Evolutionary conservation across 2,888 invertebrate species (phyloP).

Genomic region (Oscheius onirici): DNA sequence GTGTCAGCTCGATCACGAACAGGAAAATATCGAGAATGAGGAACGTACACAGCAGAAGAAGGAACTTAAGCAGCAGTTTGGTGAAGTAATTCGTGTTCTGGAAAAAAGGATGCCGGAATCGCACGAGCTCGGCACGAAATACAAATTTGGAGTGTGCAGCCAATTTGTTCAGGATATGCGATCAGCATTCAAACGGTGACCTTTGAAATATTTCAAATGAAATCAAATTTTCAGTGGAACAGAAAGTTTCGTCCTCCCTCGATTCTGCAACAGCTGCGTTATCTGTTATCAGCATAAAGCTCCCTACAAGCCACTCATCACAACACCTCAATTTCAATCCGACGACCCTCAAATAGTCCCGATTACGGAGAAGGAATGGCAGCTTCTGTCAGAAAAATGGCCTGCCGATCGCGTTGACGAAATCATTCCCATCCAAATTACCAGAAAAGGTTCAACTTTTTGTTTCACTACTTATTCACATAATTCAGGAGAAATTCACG

Average conservation of each 20-base stretch:
- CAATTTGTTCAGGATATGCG: conserved; percentile 37
- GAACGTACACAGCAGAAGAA: neutral
- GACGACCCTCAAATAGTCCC: conserved; percentile 39
- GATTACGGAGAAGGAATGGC: conserved; percentile 46
- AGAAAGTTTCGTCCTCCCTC: conserved; percentile 27
- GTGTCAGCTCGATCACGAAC: conserved; percentile 32
- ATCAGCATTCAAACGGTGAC: conserved; percentile 16
- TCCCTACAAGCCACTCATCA: conserved; percentile 25
- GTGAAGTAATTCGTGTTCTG: neutral
- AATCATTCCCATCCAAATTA: neutral
- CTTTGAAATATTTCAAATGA: neutral
- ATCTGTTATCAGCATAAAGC: conserved; percentile 37
- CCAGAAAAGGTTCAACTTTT: neutral
- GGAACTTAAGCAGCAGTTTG: neutral
- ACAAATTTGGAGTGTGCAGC: conserved; percentile 45
- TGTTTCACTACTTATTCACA: neutral
- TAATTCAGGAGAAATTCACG: conserved; percentile 32
- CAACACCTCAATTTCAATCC: neutral
- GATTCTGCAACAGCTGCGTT: conserved; percentile 45
- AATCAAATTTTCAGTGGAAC: neutral
- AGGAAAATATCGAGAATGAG: neutral
- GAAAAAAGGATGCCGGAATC: neutral
- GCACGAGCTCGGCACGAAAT: neutral
- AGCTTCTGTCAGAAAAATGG: conserved; percentile 23
- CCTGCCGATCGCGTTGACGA: neutral